Conservation (phyloP, 2,113 vertebrate species). For the Halichoeres trimaculatus region DNA sequence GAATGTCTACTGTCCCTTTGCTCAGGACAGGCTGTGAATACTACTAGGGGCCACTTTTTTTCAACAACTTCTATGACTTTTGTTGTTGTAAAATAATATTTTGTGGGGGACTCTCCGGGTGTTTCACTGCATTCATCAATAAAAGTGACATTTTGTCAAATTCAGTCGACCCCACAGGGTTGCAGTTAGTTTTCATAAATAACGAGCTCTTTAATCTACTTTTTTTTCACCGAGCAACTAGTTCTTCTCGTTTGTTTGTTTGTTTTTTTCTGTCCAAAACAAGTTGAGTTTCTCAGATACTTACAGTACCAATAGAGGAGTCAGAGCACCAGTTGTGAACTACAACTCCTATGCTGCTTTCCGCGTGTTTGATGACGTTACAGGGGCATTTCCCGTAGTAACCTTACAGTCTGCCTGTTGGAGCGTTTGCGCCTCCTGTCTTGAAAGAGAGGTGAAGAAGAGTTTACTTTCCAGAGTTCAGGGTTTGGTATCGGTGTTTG, state of each 20-base stretch:
- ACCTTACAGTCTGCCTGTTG: slow-evolving; percentile 61
- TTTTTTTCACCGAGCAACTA: not conserved
- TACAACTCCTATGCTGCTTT: slow-evolving; percentile 66
- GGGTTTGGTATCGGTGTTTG: slow-evolving; percentile 72
- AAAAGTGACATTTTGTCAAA: not conserved
- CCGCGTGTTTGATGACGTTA: slow-evolving; percentile 66
- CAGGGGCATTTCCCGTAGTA: slow-evolving; percentile 67
- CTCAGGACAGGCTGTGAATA: no score
- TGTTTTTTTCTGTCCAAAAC: not conserved
- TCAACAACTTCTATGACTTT: no score
- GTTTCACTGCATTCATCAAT: not conserved
- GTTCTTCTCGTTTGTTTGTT: not conserved
- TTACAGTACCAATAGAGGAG: not conserved
- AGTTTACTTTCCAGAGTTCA: slow-evolving; percentile 81
- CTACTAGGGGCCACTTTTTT: no score
- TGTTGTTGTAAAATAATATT: not conserved
- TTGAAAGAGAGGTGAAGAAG: slow-evolving; percentile 74
- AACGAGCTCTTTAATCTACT: not conserved
- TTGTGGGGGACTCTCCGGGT: not conserved
- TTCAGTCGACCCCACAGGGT: not conserved
- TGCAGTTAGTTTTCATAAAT: not conserved
- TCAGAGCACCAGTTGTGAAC: slow-evolving; percentile 30
- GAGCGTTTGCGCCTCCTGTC: slow-evolving; percentile 73
- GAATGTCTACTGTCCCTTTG: no score
- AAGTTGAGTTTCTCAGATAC: not conserved